Evolutionary conservation across 2,888 invertebrate genomes (phyloP).

Genomic region (Carterocephalus palaemon): DNA sequence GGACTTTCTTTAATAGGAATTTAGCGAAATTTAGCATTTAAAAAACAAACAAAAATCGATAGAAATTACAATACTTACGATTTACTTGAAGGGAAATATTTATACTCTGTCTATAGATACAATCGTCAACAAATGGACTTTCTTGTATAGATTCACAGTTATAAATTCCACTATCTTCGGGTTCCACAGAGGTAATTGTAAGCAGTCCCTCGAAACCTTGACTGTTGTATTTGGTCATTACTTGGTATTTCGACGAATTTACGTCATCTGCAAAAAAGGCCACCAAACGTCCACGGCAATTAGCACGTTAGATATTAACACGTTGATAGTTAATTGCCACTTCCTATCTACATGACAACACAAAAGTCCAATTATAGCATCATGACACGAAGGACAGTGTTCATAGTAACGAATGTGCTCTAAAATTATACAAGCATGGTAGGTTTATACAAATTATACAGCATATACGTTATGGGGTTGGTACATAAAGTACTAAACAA

Average conservation of each 20-base stretch:
- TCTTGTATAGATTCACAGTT: constrained; percentile 52
- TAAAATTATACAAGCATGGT: too few relatives aligned
- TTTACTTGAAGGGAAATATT: constrained; percentile 58
- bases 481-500: too few relatives aligned
- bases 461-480: too few relatives aligned
- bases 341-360: constrained; percentile 10
- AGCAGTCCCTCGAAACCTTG: constrained; percentile 59
- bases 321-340: constrained; percentile 1
- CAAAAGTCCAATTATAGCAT: constrained; percentile 4
- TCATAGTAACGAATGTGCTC: too few relatives aligned
- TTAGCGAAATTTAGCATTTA: neutral
- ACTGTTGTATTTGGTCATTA: constrained; percentile 57
- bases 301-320: constrained; percentile 2
- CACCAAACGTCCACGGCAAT: too few relatives aligned
- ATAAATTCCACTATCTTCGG: constrained; percentile 55
- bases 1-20: too few relatives aligned
- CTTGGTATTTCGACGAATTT: constrained; percentile 47
- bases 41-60: neutral
- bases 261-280: constrained; percentile 46
- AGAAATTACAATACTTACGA: constrained; percentile 43
- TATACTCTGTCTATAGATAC: constrained; percentile 35
- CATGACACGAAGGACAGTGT: neutral
- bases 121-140: constrained; percentile 40
- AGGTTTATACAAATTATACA: too few relatives aligned
- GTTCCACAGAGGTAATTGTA: constrained; percentile 50